These are phyloP conservation scores for Mya arenaria DNA, from an alignment of 1,140 invertebrate genomes.

Conservation along the genomic window DNA sequence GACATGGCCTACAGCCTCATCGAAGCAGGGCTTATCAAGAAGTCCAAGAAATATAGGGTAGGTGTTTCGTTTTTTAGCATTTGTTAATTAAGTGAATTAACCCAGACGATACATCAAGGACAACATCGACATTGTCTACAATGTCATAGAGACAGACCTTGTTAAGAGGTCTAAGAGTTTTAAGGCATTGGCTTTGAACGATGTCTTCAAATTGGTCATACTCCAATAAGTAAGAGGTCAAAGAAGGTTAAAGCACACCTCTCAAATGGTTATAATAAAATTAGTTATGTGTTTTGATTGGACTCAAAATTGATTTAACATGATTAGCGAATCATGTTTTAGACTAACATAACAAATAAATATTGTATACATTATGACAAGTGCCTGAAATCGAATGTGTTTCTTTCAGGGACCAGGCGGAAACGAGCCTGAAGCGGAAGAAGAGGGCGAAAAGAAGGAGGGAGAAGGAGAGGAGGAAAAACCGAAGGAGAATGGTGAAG, in stretches of 20 bases:
- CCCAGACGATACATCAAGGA: not conserved
- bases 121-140: not conserved
- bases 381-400: not conserved
- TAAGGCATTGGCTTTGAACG: not conserved
- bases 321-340: not conserved
- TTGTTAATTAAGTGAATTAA: not conserved
- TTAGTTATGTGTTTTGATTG: not conserved
- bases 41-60: conserved; percentile 80
- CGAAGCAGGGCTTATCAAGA: conserved; percentile 81
- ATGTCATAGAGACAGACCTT: not conserved
- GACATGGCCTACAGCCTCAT: conserved; percentile 83
- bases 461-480: conserved; percentile 52
- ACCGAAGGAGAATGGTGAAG: conserved; percentile 47
- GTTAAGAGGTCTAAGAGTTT: not conserved
- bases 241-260: not conserved
- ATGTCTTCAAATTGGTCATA: not conserved
- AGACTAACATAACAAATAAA: not conserved
- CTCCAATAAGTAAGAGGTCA: not conserved
- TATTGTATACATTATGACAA: not conserved
- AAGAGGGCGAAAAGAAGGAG: conserved; percentile 62
- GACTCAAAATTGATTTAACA: not conserved
- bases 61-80: not conserved
- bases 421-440: conserved; percentile 41
- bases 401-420: not conserved
- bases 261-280: not conserved